These are phyloP conservation scores for Phrynocephalus vlangalii DNA, from an alignment of 2,797 vertebrate genomes.

Conservation along the genomic window DNA sequence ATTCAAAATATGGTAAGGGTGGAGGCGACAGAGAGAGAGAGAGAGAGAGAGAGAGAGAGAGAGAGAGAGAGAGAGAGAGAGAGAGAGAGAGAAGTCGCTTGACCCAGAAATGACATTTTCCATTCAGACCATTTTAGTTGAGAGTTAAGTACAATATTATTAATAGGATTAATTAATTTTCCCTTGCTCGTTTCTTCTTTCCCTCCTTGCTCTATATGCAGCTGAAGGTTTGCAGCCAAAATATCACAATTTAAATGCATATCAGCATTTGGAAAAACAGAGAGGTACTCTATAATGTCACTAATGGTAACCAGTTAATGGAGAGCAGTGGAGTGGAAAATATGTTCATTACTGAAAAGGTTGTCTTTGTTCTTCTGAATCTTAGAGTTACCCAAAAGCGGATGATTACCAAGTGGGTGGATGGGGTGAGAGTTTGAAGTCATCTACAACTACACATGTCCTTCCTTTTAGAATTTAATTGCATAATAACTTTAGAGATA, in stretches of 20 bases:
- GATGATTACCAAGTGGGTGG: background rate
- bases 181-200: too few species aligned
- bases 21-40: background rate
- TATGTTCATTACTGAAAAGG: slow-evolving; percentile 53
- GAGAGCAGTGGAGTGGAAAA: slow-evolving; percentile 58
- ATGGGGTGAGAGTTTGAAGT: background rate
- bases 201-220: background rate
- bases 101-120: background rate
- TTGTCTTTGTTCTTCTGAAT: slow-evolving; percentile 42
- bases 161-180: background rate
- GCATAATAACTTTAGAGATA: background rate
- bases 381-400: slow-evolving; percentile 9
- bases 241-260: slow-evolving; percentile 34
- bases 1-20: background rate
- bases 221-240: slow-evolving; percentile 17
- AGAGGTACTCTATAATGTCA: slow-evolving; percentile 40
- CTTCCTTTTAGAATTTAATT: background rate
- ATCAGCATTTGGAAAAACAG: slow-evolving; percentile 24
- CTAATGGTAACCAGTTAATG: slow-evolving; percentile 53
- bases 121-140: background rate
- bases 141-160: background rate
- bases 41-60: background rate
- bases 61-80: background rate
- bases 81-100: background rate
- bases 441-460: background rate